Evolutionary conservation across 2,888 invertebrate genomes (phyloP).

Genomic region (Synanthedon vespiformis): DNA sequence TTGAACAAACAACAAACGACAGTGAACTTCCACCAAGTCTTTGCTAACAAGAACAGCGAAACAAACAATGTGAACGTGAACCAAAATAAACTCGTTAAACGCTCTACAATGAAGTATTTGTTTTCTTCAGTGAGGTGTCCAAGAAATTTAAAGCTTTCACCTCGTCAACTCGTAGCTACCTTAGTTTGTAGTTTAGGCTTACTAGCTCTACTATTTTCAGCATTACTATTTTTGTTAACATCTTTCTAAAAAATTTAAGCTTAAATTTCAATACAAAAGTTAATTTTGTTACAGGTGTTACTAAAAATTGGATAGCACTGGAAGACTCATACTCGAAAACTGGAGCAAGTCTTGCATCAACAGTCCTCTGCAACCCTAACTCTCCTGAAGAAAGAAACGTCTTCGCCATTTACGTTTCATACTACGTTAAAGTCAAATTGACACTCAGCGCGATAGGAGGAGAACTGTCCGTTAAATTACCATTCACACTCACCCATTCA

Average conservation of each 20-base stretch:
- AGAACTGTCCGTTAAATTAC: slow-evolving; percentile 81
- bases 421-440: slow-evolving; percentile 90
- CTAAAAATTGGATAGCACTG: slow-evolving; percentile 92
- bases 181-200: not conserved
- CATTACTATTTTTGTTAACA: too few species aligned
- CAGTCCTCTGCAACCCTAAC: slow-evolving; percentile 63
- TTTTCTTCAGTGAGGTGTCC: slow-evolving; percentile 4
- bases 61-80: not conserved
- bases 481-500: slow-evolving; percentile 83
- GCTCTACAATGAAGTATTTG: slow-evolving; percentile 2
- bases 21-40: too few species aligned
- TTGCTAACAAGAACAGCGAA: too few species aligned
- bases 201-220: not conserved
- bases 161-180: too few species aligned
- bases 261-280: not conserved
- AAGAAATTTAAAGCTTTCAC: not conserved
- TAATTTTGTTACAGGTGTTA: slow-evolving; percentile 70
- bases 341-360: slow-evolving; percentile 73
- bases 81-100: not conserved
- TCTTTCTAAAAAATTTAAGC: too few species aligned
- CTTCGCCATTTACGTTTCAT: slow-evolving; percentile 91
- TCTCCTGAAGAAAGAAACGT: slow-evolving; percentile 84
- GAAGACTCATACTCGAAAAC: slow-evolving; percentile 84
- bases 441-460: slow-evolving; percentile 85
- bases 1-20: too few species aligned